Percentiles rank a stretch among this genome's conserved stretches.
phyloP scores from a whole-genome alignment of 1,140 invertebrate genomes.

The Solenopsis invicta region DNA sequence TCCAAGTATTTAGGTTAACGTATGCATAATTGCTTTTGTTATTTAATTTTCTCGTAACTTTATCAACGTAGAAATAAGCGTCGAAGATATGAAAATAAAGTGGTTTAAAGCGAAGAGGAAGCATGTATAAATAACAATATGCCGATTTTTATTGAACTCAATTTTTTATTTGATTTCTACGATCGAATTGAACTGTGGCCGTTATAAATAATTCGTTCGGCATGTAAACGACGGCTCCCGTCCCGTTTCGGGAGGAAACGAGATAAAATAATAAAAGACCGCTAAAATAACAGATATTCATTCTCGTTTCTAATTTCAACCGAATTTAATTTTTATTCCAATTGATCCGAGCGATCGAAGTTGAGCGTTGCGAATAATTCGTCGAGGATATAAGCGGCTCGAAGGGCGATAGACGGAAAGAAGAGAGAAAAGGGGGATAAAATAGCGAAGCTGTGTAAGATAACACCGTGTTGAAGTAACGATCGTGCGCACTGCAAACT shows the following conservation, averaged over 20 bases:
- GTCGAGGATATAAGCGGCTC: background rate
- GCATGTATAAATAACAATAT: background rate
- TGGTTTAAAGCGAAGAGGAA: background rate
- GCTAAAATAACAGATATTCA: slow-evolving; percentile 9
- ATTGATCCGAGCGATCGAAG: background rate
- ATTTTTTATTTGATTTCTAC: background rate
- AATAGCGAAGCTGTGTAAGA: slow-evolving; percentile 67
- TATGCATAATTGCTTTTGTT: background rate
- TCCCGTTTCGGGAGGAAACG: background rate
- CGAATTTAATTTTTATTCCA: slow-evolving; percentile 20
- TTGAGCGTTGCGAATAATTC: slow-evolving; percentile 13
- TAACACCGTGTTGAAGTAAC: slow-evolving; percentile 64
- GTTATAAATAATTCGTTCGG: slow-evolving; percentile 5
- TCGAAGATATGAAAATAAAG: background rate
- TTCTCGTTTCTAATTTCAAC: background rate
- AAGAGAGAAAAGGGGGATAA: slow-evolving; percentile 18
- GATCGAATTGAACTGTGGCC: background rate
- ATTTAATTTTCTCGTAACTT: background rate
- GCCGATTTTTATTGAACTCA: background rate
- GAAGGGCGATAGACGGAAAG: background rate
- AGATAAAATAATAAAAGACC: slow-evolving; percentile 16
- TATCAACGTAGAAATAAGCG: background rate
- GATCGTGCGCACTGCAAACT: slow-evolving; percentile 58
- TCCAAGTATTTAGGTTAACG: background rate
- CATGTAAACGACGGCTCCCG: background rate